Conservation (phyloP, 2,113 vertebrate genomes). For the Elanoides forficatus region DNA sequence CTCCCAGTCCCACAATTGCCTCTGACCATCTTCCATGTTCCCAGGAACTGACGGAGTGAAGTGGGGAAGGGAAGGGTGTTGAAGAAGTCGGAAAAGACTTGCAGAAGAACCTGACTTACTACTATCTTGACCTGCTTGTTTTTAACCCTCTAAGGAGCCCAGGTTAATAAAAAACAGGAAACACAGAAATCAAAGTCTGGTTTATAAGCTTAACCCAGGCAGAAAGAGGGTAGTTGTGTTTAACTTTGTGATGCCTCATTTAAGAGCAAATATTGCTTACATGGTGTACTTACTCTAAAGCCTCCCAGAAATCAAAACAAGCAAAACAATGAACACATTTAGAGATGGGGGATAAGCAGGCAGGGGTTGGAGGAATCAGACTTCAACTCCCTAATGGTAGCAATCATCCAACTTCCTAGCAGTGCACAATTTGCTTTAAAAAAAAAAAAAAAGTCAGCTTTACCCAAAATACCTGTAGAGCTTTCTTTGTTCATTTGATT, state of each 20-base stretch:
- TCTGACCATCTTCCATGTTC: neutral
- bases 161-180: neutral
- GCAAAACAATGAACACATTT: neutral
- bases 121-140: neutral
- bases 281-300: neutral
- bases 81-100: neutral
- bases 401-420: neutral
- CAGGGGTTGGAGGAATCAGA: neutral
- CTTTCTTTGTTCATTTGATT: neutral
- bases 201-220: neutral
- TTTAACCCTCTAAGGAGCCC: neutral
- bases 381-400: neutral
- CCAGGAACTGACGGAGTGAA: too few relatives aligned
- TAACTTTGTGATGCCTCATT: fast-evolving
- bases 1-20: neutral
- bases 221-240: neutral
- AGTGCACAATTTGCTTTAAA: neutral
- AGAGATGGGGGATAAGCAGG: neutral
- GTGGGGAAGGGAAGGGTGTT: neutral
- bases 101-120: neutral
- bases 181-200: neutral
- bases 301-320: neutral
- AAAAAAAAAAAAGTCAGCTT: neutral
- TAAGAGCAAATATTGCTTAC: neutral
- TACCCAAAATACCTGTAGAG: neutral